Base-by-base conservation (phyloP, 2,113 vertebrate genomes). In the Lophius piscatorius region DNA sequence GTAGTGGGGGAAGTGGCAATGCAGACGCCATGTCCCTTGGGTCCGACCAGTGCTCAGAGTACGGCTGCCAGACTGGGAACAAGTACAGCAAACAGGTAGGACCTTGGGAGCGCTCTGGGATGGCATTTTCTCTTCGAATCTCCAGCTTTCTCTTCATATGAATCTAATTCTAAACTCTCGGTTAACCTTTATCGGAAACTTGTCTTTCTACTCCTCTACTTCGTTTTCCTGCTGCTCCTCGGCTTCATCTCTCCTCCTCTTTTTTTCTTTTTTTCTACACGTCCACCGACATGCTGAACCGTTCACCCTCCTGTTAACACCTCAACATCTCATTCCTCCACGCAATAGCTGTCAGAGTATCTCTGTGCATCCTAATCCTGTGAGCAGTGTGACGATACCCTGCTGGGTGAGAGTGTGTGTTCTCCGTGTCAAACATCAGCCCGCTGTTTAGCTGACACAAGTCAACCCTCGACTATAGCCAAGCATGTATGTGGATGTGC, bases 21-120 rank as follows among this genome's bases (percentile, higher is more conserved):
- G 90, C 88, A 0, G 96, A 98, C 80, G 96, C 95, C 89, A 98
- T 98, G 92, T 98, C 96, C 58, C 94, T 98, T 64, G 93, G 96
- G 59, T 98, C 96, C 11, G 96, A 98, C 86, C 96, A 98, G 83
- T 98, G 96, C 91, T 98, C 95, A 20, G 95, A 98, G 70, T 98
- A 98, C 64, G 95, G 97, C 87, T 98, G 95, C 91, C 97, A 98
- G 73, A 95, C 94, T 78, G 92, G 90, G 84, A 94, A 92, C 94
- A 97, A 97, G 91, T 98, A 98, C 94, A 95, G 91, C 95, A 98
- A 98, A 90, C 95, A 98, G 97, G 97, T 98, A 95, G 93, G 93
- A 59, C 6, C 24, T 20, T 21, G 17, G 11, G 49, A 51, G 20
- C 20, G 29, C 24, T 20, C 26, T 24, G 23, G 33, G 28, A 28